Evolutionary conservation across 2,113 vertebrate species (phyloP), one percentile per base, ranked within the genome.

Genomic region (Ornithorhynchus anatinus): DNA sequence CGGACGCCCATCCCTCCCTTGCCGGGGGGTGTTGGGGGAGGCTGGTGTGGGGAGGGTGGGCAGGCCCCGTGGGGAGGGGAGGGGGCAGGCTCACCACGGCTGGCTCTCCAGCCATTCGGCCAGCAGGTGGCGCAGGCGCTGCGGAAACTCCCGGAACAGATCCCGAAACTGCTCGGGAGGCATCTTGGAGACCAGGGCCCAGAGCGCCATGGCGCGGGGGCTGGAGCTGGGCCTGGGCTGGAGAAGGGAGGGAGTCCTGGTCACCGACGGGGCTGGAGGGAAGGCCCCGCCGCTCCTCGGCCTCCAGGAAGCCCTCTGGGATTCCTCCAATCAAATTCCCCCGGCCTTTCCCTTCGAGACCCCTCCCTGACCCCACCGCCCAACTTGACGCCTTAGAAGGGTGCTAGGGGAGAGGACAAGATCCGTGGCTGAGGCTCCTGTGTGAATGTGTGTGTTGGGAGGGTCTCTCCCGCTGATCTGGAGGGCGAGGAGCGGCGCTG

Each of bases 51-150:
- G 11, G 20, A 37, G 51, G 27, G 7, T 33, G 16, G 16, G 8
- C 17, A 50, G n/a, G 39, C 25, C n/a, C 16, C 13, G 14, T 16
- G 37, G 25, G 29, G 68, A 10, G 17, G 20, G 9, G 9, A n/a
- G 0, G 15, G 42, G 61, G 16, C 15, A 23, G 3, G 85, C 93
- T 93, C 88, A 94, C 93, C 93, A 94, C 59, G 93, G 93, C 54
- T 94, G 90, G 76, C 71, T 88, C 79, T 94, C 93, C 62, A 94
- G 77, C 92, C 92, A 94, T 17, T 93, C 92, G 0, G 82, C 91
- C 70, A 94, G 80, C 16, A 94, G 89, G 12, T 86, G 87, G 53
- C 93, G 86, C 48, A 94, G 84, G 43, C 81, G 88, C 33, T 61
- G 73, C 5, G 93, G 93, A 39, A 94, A 94, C 47, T 93, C 91